phyloP scores from a whole-genome alignment of 2,888 invertebrate genomes.

The Diloba caeruleocephala region DNA sequence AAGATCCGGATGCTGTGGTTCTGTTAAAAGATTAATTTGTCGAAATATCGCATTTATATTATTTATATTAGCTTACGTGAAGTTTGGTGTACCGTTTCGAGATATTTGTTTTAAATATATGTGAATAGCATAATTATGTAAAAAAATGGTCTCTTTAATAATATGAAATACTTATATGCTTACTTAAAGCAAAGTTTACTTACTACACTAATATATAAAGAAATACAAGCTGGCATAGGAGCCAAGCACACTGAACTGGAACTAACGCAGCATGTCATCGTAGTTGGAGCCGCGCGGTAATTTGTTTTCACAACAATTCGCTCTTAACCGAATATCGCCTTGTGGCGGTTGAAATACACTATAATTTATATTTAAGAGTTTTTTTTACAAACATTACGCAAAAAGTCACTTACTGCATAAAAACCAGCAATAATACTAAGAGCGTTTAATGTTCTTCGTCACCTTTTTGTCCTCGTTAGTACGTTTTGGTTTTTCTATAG shows the following conservation, averaged over 20 bases:
- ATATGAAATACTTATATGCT: too few relatives aligned
- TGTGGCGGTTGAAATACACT: not conserved
- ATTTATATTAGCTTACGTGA: too few relatives aligned
- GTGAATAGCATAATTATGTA: too few relatives aligned
- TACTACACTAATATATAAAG: too few relatives aligned
- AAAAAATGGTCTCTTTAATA: too few relatives aligned
- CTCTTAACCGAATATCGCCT: constrained; percentile 4
- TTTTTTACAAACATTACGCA: constrained; percentile 4
- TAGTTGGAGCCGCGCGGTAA: constrained; percentile 1
- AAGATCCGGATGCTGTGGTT: constrained; percentile 32
- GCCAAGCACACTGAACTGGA: constrained; percentile 14
- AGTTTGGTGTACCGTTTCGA: too few relatives aligned
- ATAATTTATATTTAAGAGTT: constrained; percentile 9
- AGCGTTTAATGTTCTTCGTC: constrained; percentile 7
- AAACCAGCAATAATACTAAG: constrained; percentile 13
- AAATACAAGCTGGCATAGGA: constrained; percentile 4
- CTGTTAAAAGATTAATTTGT: constrained; percentile 26
- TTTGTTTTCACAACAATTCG: constrained; percentile 11
- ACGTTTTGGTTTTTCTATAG: not conserved
- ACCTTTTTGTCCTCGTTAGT: constrained; percentile 13
- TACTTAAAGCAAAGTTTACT: too few relatives aligned
- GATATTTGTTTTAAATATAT: too few relatives aligned
- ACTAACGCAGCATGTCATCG: constrained; percentile 29
- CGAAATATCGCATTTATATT: constrained; percentile 2
- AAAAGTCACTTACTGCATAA: constrained; percentile 7